phyloP scores from a whole-genome alignment of 2,113 vertebrate species.

The Canis aureus region DNA sequence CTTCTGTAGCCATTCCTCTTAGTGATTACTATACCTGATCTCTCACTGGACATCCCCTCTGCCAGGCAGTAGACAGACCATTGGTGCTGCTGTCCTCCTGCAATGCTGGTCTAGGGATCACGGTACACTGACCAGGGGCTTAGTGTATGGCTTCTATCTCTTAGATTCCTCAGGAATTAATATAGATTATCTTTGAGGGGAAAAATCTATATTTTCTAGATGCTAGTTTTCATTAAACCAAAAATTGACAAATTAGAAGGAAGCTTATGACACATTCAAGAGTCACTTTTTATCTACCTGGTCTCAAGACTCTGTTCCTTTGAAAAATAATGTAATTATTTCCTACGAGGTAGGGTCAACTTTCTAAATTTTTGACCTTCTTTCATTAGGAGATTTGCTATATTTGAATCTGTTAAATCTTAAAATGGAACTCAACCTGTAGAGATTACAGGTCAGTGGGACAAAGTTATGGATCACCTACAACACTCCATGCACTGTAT shows the following conservation, averaged over 20 bases:
- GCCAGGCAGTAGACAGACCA: background rate
- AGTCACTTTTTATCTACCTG: background rate
- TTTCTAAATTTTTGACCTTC: background rate
- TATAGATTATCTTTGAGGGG: background rate
- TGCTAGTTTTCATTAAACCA: background rate
- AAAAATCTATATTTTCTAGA: background rate
- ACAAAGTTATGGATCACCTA: background rate
- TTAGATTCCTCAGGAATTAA: background rate
- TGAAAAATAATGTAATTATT: background rate
- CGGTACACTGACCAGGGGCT: accelerated
- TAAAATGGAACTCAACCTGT: background rate
- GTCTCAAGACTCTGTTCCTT: background rate
- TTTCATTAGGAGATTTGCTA: background rate
- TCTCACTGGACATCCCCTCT: background rate
- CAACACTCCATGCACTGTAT: background rate
- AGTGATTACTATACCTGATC: background rate
- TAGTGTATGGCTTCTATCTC: background rate
- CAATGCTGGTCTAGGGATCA: background rate
- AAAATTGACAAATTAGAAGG: background rate
- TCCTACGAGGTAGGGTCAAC: background rate
- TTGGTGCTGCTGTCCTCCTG: background rate
- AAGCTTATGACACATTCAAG: background rate
- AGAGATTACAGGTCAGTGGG: background rate
- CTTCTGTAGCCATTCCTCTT: background rate
- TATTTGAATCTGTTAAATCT: background rate